Evolutionary conservation across 2,888 invertebrate genomes (phyloP).

Genomic region (Drosophila tripunctata): DNA sequence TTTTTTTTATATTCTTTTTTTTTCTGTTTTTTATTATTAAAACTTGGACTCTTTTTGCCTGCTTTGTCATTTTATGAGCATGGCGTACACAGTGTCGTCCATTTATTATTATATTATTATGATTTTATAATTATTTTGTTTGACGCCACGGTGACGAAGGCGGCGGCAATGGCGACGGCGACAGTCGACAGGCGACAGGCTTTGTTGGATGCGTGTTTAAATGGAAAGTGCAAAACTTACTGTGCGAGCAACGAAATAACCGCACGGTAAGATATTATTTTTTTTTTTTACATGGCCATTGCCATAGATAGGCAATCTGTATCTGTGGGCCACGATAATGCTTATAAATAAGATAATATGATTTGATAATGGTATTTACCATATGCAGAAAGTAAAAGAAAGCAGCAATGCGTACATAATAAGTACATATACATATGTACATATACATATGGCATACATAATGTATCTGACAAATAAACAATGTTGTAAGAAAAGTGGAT

Average conservation of each 20-base stretch:
- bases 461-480: slow-evolving; percentile 23
- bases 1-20: too few species aligned
- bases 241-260: slow-evolving; percentile 77
- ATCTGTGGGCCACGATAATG: slow-evolving; percentile 82
- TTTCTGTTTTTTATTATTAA: slow-evolving; percentile 55
- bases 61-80: slow-evolving; percentile 15
- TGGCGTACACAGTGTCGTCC: slow-evolving; percentile 4
- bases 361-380: slow-evolving; percentile 84
- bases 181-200: too few species aligned
- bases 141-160: background rate
- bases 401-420: slow-evolving; percentile 12
- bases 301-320: slow-evolving; percentile 82
- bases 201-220: slow-evolving; percentile 68
- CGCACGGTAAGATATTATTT: slow-evolving; percentile 75
- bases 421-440: background rate
- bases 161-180: slow-evolving; percentile 17
- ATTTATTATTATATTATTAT: slow-evolving; percentile 36
- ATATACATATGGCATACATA: background rate
- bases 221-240: slow-evolving; percentile 80
- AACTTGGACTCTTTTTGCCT: slow-evolving; percentile 23
- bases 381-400: slow-evolving; percentile 78
- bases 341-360: slow-evolving; percentile 84
- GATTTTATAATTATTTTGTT: slow-evolving; percentile 35
- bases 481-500: background rate
- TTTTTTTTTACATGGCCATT: slow-evolving; percentile 74